Evolutionary conservation across 2,797 vertebrate species (phyloP), one percentile per base, ranked within the genome.

Genomic region (Borostomias antarcticus): DNA sequence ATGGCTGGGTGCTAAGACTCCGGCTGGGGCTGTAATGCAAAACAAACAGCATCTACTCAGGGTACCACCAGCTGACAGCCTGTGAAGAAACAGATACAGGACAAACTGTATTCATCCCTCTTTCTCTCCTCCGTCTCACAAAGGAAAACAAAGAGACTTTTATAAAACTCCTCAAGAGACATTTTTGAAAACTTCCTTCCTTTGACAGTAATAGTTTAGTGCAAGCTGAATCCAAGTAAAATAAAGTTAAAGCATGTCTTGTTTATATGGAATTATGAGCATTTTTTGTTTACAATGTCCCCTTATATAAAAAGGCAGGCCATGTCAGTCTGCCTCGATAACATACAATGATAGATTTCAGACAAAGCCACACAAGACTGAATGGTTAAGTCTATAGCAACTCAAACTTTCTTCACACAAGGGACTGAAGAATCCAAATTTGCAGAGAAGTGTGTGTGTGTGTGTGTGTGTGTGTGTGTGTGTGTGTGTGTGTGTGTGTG

Each of bases 1-100:
- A 90, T 89, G 89, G 89, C 87, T 91, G 91, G 85, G 87, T 92
- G 88, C 83, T 84, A 80, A 85, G 83, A 77, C 81, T 86, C 90
- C 87, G 83, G 82, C 82, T 85, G 73, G 77, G 83, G 87, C 83
- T 89, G 82, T 89, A 90, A 90, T 89, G 88, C 86, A 90, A 90
- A 92, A 91, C 89, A 89, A 91, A 92, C 84, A 91, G 78, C 26
- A 63, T 33, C 23, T 69, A 33, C 58, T 32, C 43, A 64, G 35
- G 64, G 5, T 56, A 84, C 83, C n/a, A 81, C 79, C 68, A 56
- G 77, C 82, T 82, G 80, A 81, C 84, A 85, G 86, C 82, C 87
- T 88, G 86, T 75, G 84, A 86, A 85, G 40, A 82, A 83, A 84
- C 75, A 86, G 86, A 89, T 89, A 89, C 77, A 85, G 74, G 77